phyloP scores from a whole-genome alignment of 1,140 invertebrate genomes.

The Diachasma alloeum region DNA sequence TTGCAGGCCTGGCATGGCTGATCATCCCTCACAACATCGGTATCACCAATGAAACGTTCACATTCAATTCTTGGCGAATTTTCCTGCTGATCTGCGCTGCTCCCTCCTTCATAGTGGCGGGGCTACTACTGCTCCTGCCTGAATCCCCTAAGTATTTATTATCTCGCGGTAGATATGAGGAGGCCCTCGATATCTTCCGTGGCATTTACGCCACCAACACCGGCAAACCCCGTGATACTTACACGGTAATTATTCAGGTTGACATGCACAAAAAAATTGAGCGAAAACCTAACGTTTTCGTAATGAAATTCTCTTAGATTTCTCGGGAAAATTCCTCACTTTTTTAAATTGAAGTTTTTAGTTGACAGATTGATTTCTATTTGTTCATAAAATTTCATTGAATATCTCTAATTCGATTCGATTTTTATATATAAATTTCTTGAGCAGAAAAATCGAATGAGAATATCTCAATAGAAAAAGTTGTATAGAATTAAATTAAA shows the following conservation, averaged over 20 bases:
- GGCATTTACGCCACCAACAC: slow-evolving; percentile 84
- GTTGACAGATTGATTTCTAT: no score
- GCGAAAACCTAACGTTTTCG: no score
- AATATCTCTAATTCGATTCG: no score
- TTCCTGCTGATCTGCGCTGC: slow-evolving; percentile 87
- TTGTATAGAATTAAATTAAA: no score
- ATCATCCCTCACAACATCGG: slow-evolving; percentile 84
- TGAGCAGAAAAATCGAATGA: no score
- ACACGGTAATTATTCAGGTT: slow-evolving; percentile 67
- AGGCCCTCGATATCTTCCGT: slow-evolving; percentile 80
- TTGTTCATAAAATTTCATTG: no score
- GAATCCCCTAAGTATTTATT: slow-evolving; percentile 92
- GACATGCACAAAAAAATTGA: no score
- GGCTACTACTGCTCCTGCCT: slow-evolving; percentile 83
- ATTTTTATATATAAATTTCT: no score
- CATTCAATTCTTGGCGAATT: slow-evolving; percentile 91
- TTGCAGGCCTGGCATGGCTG: slow-evolving; percentile 81
- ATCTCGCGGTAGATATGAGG: slow-evolving; percentile 77
- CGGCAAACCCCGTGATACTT: slow-evolving; percentile 74
- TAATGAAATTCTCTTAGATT: no score
- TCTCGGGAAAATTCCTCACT: no score
- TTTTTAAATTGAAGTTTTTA: no score
- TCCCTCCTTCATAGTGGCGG: slow-evolving; percentile 85
- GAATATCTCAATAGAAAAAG: no score
- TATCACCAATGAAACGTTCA: slow-evolving; percentile 71